Conservation (phyloP, 2,113 vertebrate species). For the Mystacornis crossleyi region DNA sequence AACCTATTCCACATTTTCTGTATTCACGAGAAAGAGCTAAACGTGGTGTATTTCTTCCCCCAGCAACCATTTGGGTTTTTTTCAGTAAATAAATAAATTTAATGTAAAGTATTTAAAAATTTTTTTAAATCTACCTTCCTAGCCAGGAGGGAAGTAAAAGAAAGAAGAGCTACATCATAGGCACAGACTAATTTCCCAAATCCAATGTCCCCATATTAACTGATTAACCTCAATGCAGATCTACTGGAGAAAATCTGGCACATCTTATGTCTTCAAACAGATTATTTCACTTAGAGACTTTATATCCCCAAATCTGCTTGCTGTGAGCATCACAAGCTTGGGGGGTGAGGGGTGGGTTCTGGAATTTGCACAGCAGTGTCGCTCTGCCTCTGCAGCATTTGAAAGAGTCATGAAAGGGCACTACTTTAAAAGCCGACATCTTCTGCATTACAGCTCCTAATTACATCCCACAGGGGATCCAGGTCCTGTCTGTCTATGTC, state of each 20-base stretch:
- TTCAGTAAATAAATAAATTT: not conserved
- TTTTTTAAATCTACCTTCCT: not conserved
- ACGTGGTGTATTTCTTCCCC: not conserved
- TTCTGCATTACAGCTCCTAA: accelerated
- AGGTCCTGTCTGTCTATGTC: no score
- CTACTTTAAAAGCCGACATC: not conserved
- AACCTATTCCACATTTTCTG: not conserved
- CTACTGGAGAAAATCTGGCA: not conserved
- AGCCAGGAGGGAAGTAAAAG: not conserved
- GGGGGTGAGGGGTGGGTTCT: not conserved
- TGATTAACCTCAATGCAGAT: not conserved
- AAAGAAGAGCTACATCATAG: not conserved
- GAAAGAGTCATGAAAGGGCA: no score
- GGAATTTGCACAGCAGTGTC: not conserved
- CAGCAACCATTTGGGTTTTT: not conserved
- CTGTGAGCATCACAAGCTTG: not conserved
- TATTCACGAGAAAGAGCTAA: not conserved
- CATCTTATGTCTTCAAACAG: not conserved
- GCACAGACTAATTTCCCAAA: not conserved
- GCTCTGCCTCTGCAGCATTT: not conserved
- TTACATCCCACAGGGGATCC: accelerated
- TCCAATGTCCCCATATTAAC: no score
- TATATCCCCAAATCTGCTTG: not conserved
- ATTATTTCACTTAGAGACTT: not conserved
- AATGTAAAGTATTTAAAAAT: not conserved